Evolutionary conservation across 2,797 vertebrate species (phyloP).

Genomic region (Takifugu ocellatus): DNA sequence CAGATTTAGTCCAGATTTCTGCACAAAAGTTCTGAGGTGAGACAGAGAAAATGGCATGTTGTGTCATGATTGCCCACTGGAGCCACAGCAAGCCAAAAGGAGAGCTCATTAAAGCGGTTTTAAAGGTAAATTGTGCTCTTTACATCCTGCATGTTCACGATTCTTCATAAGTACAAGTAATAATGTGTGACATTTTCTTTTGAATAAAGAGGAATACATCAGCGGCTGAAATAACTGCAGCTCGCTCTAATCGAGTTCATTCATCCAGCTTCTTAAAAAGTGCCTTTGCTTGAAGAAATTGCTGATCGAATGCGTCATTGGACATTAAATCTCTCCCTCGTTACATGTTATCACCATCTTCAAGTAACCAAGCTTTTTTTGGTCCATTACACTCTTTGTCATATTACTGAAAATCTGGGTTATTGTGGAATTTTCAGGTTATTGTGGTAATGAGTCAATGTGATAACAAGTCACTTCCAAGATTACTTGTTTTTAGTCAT

Average conservation of each 20-base stretch:
- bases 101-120: constrained; percentile 61
- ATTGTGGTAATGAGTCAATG: too few relatives aligned
- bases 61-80: constrained; percentile 14
- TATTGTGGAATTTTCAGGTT: too few relatives aligned
- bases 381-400: too few relatives aligned
- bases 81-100: constrained; percentile 83
- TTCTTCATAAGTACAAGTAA: constrained; percentile 22
- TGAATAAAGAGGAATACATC: constrained; percentile 45
- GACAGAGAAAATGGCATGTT: constrained; percentile 10
- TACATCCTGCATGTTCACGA: constrained; percentile 22
- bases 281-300: not conserved
- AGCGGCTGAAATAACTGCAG: constrained; percentile 20
- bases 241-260: constrained; percentile 30
- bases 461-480: too few relatives aligned
- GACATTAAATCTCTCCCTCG: too few relatives aligned
- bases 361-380: too few relatives aligned
- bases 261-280: constrained; percentile 19
- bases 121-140: constrained; percentile 51
- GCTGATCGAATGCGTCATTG: too few relatives aligned
- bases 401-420: too few relatives aligned
- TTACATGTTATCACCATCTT: too few relatives aligned
- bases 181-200: constrained; percentile 53
- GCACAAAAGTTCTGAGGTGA: constrained; percentile 10
- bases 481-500: too few relatives aligned
- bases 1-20: not conserved